A percentile compares a stretch with the other conserved stretches of the same genome.
Evolutionary conservation across 1,140 invertebrate genomes (phyloP).

Genomic region (Melipona quadrifasciata): DNA sequence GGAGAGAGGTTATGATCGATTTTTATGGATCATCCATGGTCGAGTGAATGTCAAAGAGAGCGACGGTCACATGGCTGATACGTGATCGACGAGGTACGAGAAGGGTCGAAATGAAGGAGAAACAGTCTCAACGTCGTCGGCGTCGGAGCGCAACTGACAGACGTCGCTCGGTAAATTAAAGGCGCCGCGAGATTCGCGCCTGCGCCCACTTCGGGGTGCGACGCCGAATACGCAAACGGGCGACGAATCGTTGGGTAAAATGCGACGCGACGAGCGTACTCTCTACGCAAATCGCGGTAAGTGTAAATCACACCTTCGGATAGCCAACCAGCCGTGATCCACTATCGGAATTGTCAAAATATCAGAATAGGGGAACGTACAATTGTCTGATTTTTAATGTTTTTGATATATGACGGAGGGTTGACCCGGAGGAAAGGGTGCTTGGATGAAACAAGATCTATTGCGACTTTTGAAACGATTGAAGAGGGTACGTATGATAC

Average conservation of each 20-base stretch:
- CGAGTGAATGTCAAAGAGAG: background rate
- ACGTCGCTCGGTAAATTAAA: constrained; percentile 63
- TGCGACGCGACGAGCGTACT: constrained; percentile 28
- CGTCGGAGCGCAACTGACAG: constrained; percentile 75
- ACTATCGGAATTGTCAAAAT: constrained; percentile 9
- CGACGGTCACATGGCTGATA: constrained; percentile 70
- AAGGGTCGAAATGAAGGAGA: background rate
- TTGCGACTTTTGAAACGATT: background rate
- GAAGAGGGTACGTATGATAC: background rate
- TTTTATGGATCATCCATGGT: constrained; percentile 1
- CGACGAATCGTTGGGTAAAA: constrained; percentile 50
- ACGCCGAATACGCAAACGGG: constrained; percentile 36
- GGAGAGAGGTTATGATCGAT: background rate
- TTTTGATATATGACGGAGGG: background rate
- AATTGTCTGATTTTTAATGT: background rate
- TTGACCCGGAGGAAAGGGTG: background rate
- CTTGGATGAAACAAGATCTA: background rate
- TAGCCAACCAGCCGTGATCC: constrained; percentile 54
- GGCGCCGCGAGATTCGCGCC: constrained; percentile 66
- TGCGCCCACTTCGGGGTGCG: constrained; percentile 52
- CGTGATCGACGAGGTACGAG: background rate
- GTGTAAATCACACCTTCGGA: constrained; percentile 57
- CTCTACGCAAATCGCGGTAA: constrained; percentile 32
- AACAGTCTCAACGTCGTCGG: constrained; percentile 66
- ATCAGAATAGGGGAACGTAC: background rate